Base-by-base conservation (phyloP, 2,113 vertebrate species). In the Nerophis lumbriciformis region DNA sequence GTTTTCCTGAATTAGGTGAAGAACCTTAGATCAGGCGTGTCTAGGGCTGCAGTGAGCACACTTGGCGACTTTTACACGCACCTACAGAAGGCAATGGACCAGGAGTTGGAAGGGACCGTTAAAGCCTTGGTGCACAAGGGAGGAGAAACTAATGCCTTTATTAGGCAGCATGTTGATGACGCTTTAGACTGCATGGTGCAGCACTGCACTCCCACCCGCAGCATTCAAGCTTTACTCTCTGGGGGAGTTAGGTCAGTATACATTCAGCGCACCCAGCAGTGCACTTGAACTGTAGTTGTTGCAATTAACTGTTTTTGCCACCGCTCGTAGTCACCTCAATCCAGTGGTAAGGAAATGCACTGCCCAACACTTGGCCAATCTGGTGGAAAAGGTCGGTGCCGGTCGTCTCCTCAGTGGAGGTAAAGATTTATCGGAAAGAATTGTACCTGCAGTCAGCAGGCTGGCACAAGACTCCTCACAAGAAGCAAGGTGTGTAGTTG, bases 1-100 rank as follows among this genome's bases (percentile, higher is more conserved):
- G 28, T 28, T 50, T 5, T 13, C 61, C 9, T 60, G 6, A 6
- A 65, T 77, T 73, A 99, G 97, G 94, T 98, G 62, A 97, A 93
- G 87, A 99, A 99, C 86, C 88, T 98, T 79, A 93, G 97, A 28
- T 98, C 97, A 54, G 87, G 92, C n/a, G 95, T 99, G 79, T 97
- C 95, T 45, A 92, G 95, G 68, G 91, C 93, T 71, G 95, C 96
- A 5, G 90, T 99, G 62, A 85, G 91, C 59, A 94, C 94, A 53
- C 83, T 98, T 81, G 90, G 91, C 48, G 94, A 97, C 78, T 86
- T 98, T 82, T 98, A 94, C 80, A 90, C 80, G 61, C 71, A 90
- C 64, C 86, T 98, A 64, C 93, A 94, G 85, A 95, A 91, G 83
- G 86, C 75, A 44, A 98, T 98, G 96, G 97, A 99, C 83, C 93